Base-by-base conservation (phyloP, 2,888 invertebrate species). In the Epinotia nisella region DNA sequence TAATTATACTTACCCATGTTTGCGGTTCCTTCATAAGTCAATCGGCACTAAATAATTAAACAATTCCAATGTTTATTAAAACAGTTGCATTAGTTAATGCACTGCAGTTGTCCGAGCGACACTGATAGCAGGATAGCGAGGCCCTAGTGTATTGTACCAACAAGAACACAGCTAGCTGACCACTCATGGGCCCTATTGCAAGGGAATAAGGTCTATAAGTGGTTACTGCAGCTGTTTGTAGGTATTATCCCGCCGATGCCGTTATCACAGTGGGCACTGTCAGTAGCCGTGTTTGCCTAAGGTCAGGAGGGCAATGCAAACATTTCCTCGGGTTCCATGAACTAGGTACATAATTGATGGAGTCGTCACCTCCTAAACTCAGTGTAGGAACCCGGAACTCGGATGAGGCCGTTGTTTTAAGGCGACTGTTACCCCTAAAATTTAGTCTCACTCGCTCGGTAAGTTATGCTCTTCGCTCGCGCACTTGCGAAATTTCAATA, bases 1-100 rank as follows among this genome's bases (percentile, higher is more conserved):
- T n/a, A n/a, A n/a, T n/a, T 45, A 24, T 10, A 49, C 65, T 65
- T 21, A 65, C 65, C 65, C 65, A 65, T 65, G 55, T 19, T 55
- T 15, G 19, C 17, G 19, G 39, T 58, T 21, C 21, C 65, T 21
- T 53, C 65, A 53, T 65, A 65, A 15, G 19, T 10, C 62, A n/a
- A n/a, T 13, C 1, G n/a, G 2, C 51, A 65, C 53, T 19, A 4
- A 15, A 53, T 19, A 45, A 21, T 65, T 11, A 3, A 53, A 29
- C 17, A 53, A 64, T 35, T 64, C 45, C 21, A 19, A 61, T 21
- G 19, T 45, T 5, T 60, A 11, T 35, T 9, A 15, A 29, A 58
- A 15, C 21, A 55, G 35, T 35, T 35, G 55, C 55, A 29, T 58
- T 24, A 5, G 29, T 21, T 21, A 24, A 24, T 24, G 29, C 49